Evolutionary conservation across 1,140 invertebrate species (phyloP).

Genomic region (Papilio xuthus): DNA sequence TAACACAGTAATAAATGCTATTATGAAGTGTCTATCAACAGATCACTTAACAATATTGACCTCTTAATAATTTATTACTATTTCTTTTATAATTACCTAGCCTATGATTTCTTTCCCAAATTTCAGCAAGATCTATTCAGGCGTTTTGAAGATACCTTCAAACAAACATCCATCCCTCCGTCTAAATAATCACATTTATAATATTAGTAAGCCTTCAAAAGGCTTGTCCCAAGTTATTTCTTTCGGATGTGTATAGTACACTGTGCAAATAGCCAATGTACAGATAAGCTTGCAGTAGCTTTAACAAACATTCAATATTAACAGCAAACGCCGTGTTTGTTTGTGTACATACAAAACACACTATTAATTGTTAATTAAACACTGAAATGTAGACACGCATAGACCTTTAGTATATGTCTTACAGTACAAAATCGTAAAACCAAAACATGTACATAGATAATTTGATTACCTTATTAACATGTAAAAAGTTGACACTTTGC

Average conservation of each 20-base stretch:
- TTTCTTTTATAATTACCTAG: no score
- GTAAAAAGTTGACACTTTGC: background rate
- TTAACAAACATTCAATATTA: constrained; percentile 26
- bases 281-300: constrained; percentile 17
- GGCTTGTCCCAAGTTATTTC: background rate
- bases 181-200: no score
- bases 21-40: no score
- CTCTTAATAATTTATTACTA: no score
- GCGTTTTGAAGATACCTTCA: no score
- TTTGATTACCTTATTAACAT: background rate
- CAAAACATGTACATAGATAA: background rate
- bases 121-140: no score
- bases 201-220: background rate
- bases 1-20: no score
- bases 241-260: background rate
- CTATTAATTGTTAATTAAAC: constrained; percentile 27
- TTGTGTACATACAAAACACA: constrained; percentile 27
- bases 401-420: background rate
- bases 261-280: background rate
- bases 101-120: no score
- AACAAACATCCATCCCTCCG: no score
- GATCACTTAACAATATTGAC: no score
- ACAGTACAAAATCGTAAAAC: background rate
- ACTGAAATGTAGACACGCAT: background rate
- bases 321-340: constrained; percentile 21